These are phyloP conservation scores for Drosophila eugracilis DNA, from an alignment of 1,140 invertebrate species.

Conservation along the genomic window DNA sequence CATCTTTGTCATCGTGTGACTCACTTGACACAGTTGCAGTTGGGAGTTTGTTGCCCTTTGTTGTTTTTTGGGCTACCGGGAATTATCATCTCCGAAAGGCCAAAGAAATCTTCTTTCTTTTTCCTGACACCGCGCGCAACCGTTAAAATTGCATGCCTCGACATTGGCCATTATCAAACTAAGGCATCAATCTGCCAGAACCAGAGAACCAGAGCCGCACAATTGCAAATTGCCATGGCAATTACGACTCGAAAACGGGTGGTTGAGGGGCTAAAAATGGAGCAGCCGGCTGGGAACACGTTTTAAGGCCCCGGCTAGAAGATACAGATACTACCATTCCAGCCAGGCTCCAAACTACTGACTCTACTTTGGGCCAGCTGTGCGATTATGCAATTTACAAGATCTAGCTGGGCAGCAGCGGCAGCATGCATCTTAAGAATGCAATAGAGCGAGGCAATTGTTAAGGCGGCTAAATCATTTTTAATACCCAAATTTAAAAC, in stretches of 20 bases:
- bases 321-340: conserved; percentile 16
- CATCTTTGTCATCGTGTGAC: conserved; percentile 34
- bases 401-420: conserved; percentile 25
- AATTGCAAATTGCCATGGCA: conserved; percentile 74
- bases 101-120: conserved; percentile 13
- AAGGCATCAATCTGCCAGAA: conserved; percentile 71
- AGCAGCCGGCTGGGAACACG: conserved; percentile 59
- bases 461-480: conserved; percentile 64
- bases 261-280: conserved; percentile 41
- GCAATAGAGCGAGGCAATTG: conserved; percentile 18
- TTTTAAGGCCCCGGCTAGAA: conserved; percentile 44
- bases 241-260: conserved; percentile 43
- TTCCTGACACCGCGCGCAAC: conserved; percentile 53
- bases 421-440: conserved; percentile 19
- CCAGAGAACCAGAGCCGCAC: conserved; percentile 57
- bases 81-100: conserved; percentile 21
- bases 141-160: conserved; percentile 78
- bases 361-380: conserved; percentile 12
- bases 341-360: conserved; percentile 1
- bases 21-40: conserved; percentile 47
- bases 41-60: conserved; percentile 51
- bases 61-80: conserved; percentile 22
- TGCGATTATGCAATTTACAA: conserved; percentile 76
- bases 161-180: conserved; percentile 76
- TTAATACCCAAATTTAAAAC: conserved; percentile 60